phyloP scores from a whole-genome alignment of 2,888 invertebrate species.

The Dioctria linearis region DNA sequence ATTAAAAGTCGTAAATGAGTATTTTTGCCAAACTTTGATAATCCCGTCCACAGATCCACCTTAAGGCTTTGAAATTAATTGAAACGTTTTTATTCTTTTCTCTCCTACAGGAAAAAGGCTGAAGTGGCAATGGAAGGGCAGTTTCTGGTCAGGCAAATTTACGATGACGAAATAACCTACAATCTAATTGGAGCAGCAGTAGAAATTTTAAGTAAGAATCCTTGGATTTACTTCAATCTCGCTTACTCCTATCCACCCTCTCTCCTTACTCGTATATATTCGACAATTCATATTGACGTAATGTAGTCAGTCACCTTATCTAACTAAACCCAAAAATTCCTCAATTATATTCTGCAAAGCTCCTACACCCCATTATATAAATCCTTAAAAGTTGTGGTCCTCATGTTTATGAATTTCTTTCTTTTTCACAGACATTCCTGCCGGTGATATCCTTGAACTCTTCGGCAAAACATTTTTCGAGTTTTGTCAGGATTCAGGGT shows the following conservation, averaged over 20 bases:
- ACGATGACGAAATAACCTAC: conserved; percentile 96
- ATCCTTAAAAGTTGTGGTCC: background rate
- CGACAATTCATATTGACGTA: background rate
- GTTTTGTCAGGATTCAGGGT: conserved; percentile 97
- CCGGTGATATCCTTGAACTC: conserved; percentile 88
- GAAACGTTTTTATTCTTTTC: conserved; percentile 57
- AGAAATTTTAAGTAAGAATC: conserved; percentile 86
- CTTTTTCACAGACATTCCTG: conserved; percentile 84
- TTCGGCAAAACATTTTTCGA: conserved; percentile 97
- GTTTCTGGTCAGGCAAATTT: conserved; percentile 93
- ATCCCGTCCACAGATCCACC: conserved; percentile 6
- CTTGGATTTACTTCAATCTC: background rate
- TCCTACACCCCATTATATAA: background rate
- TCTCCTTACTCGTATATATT: background rate
- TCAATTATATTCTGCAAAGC: conserved; percentile 1
- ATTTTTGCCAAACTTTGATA: conserved; percentile 27
- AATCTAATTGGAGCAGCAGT: conserved; percentile 94
- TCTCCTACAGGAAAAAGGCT: conserved; percentile 85
- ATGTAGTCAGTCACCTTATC: background rate
- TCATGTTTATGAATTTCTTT: conserved; percentile 53
- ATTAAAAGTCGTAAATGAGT: conserved; percentile 45
- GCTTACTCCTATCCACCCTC: background rate
- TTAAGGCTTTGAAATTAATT: conserved; percentile 36
- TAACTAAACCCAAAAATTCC: background rate
- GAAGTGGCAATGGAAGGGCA: conserved; percentile 96